Conservation (phyloP, 2,113 vertebrate species). For the Typhlomys cinereus region DNA sequence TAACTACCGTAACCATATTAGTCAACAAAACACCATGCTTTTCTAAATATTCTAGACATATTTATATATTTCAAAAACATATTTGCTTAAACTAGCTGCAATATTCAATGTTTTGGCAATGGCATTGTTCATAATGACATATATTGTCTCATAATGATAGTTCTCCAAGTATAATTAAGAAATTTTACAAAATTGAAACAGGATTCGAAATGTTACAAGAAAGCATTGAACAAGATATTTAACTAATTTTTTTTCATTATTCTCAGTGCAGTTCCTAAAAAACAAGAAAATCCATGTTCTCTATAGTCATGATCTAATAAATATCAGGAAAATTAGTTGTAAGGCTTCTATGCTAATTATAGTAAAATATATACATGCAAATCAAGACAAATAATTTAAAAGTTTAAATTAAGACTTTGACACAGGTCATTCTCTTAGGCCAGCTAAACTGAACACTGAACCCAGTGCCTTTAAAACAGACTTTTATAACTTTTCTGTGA, state of each 20-base stretch:
- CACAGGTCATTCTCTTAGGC: slow-evolving; percentile 33
- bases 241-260: slow-evolving; percentile 20
- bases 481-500: background rate
- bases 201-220: background rate
- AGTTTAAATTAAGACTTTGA: slow-evolving; percentile 43
- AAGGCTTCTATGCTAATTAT: background rate
- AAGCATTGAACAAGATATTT: background rate
- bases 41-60: background rate
- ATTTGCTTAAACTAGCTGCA: background rate
- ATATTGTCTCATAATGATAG: background rate
- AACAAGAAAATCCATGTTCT: slow-evolving; percentile 17
- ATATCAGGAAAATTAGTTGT: slow-evolving; percentile 18
- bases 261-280: background rate
- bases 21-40: background rate
- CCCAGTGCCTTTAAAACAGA: background rate
- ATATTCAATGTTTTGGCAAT: background rate
- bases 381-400: slow-evolving; percentile 53
- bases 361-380: slow-evolving; percentile 12
- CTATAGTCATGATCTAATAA: slow-evolving; percentile 43
- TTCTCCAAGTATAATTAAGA: background rate
- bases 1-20: background rate
- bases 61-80: background rate
- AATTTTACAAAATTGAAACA: background rate
- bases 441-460: background rate
- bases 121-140: background rate